Evolutionary conservation across 2,113 vertebrate species (phyloP), one percentile per base, ranked within the genome.

Genomic region (Heliornis fulica): DNA sequence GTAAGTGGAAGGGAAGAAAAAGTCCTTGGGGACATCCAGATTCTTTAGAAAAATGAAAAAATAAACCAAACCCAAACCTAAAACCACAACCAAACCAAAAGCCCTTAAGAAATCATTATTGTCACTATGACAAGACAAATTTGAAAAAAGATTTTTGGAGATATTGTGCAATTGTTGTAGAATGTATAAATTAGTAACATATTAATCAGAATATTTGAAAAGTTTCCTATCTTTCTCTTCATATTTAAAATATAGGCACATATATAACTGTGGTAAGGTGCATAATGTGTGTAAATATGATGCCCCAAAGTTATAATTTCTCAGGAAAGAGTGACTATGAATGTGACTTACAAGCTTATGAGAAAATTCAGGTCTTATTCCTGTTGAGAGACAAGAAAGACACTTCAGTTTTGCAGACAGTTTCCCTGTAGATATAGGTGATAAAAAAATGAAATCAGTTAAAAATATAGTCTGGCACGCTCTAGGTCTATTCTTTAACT

Each of bases 101-200:
- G n/a, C n/a, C 2, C 3, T 9, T 12, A 38, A 77, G 75, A 79
- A 87, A 86, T 43, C 34, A 77, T 88, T 95, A 86, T 88, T 90
- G 66, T 16, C 72, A 48, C 25, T 64, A 26, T 92, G 96, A 40
- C 65, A 95, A 94, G 48, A 90, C 29, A 97, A 96, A 92, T 61
- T 71, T n/a, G 31, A 96, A 46, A 56, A 22, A 6, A 72, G 60
- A 59, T 97, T 95, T 72, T 89, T 95, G 63, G 16, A 91, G 15
- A 81, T 21, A 70, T 77, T 89, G 64, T 22, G 83, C 97, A 93
- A 82, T 46, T 97, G n/a, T 36, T 94, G 65, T 36, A 7, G 53
- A 93, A 87, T 11, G 90, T 80, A 43, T 87, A 32, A 95, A 78
- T 61, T 76, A 77, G 15, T 54, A 93, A n/a, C 8, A 59, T 92